Evolutionary conservation across 2,797 vertebrate species (phyloP).

Genomic region (Helostoma temminkii): DNA sequence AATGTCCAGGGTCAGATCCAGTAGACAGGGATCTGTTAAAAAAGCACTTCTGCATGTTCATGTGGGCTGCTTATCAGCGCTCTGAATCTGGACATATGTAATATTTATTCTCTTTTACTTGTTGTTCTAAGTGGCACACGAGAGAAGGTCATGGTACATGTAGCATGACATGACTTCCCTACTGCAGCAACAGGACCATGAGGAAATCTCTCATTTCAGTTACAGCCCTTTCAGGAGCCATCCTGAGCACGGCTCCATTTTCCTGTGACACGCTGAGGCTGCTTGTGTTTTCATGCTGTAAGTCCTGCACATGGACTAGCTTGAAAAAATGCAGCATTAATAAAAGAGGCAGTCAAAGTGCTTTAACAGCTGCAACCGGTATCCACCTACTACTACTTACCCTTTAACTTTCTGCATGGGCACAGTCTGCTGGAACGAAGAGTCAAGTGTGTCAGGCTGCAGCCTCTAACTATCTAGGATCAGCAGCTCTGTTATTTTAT

Average conservation of each 20-base stretch:
- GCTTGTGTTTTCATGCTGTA: constrained; percentile 52
- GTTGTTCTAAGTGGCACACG: constrained; percentile 7
- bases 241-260: constrained; percentile 26
- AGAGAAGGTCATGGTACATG: constrained; percentile 34
- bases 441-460: constrained; percentile 13
- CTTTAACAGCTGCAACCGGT: constrained; percentile 58
- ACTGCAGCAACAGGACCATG: constrained; percentile 32
- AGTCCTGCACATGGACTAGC: constrained; percentile 34
- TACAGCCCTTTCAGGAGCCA: constrained; percentile 52
- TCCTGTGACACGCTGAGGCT: constrained; percentile 43
- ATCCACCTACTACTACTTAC: constrained; percentile 38
- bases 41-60: too few relatives aligned
- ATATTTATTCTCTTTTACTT: constrained; percentile 23
- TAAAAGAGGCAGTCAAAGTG: constrained; percentile 33
- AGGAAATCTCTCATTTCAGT: constrained; percentile 47
- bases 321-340: constrained; percentile 36
- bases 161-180: constrained; percentile 28
- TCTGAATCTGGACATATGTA: constrained; percentile 13
- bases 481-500: constrained; percentile 8
- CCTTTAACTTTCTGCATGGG: constrained; percentile 19
- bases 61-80: too few relatives aligned
- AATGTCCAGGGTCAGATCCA: too few relatives aligned
- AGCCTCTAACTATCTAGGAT: background rate
- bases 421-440: constrained; percentile 22
- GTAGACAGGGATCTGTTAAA: too few relatives aligned